phyloP scores from a whole-genome alignment of 2,113 vertebrate species.

The Pithys albifrons region DNA sequence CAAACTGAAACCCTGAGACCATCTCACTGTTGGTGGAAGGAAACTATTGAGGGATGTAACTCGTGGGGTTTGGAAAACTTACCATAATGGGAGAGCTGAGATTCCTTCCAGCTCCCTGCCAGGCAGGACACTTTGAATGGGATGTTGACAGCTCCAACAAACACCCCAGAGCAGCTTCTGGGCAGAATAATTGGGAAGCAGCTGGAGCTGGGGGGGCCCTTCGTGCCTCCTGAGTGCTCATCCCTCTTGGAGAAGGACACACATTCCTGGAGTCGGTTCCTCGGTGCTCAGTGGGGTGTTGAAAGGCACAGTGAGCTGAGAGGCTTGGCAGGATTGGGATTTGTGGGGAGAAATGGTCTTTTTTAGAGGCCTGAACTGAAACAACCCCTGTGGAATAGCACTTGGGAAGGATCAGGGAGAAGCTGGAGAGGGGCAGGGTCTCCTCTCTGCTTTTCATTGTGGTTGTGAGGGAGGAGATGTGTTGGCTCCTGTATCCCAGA shows the following conservation, averaged over 20 bases:
- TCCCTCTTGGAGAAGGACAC: not conserved
- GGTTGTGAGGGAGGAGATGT: accelerated
- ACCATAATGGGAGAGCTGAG: not conserved
- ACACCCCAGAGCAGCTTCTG: not conserved
- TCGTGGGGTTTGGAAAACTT: slow-evolving; percentile 37
- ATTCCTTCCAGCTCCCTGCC: not conserved
- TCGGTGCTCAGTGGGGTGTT: accelerated
- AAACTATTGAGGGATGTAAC: slow-evolving; percentile 46
- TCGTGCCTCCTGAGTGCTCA: not conserved
- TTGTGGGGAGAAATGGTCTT: not conserved
- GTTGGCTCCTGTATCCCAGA: not conserved
- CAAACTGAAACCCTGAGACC: slow-evolving; percentile 5
- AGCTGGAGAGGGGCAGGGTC: not conserved
- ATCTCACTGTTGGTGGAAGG: not conserved
- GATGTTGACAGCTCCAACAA: not conserved
- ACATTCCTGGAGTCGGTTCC: not conserved
- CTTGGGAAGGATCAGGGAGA: not conserved
- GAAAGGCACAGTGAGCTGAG: not conserved
- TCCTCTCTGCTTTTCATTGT: not conserved
- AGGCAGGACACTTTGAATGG: not conserved
- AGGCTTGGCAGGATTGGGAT: not conserved
- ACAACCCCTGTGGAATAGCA: not conserved
- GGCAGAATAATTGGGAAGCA: not conserved
- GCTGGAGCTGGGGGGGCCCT: not conserved
- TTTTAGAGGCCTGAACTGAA: not conserved